Base-by-base conservation (phyloP, 2,797 vertebrate genomes). In the Helostoma temminkii region DNA sequence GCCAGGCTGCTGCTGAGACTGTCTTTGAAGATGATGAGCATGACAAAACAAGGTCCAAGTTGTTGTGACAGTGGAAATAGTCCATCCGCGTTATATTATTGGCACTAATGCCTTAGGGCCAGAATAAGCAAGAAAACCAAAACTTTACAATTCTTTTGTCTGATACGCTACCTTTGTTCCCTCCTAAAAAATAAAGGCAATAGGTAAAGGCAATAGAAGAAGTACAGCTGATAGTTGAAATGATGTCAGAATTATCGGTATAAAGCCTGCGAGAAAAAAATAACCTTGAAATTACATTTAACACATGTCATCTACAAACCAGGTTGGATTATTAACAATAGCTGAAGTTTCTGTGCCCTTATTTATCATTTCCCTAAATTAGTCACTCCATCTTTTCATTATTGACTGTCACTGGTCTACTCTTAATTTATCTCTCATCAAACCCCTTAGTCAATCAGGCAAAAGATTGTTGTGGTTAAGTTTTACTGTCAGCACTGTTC, bases 1-100 rank as follows among this genome's bases (percentile, higher is more conserved):
- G 71, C 62, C 55, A 73, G 66, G 54, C 72, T 63, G 48, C 65
- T 65, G 69, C 55, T 45, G 57, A 60, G 48, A 55, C 58, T 59
- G 73, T 74, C 83, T 85, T 89, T 91, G 81, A 88, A 87, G 75
- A 76, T 82, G 78, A 81, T 37, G 37, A 52, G 55, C 67, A 74
- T 80, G 62, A 81, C 78, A 80, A 82, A 86, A 86, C 63, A 76
- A 85, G 76, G 66, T 62, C 76, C 77, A 75, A 78, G 42, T 84
- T 85, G 79, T 87, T 87, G 62, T 86, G 82, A 83, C 74, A 81
- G 73, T 43, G 74, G 78, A 82, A 82, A 75, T 80, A 68, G 58
- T 63, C 50, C 21, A 54, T 58, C 80, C 50, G 52, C 34, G 42
- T 84, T 81, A 72, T 76, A 80, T 67, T 81, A 66, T 77, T 81